Conservation (phyloP, 2,888 invertebrate genomes). For the Aleiodes testaceus region DNA sequence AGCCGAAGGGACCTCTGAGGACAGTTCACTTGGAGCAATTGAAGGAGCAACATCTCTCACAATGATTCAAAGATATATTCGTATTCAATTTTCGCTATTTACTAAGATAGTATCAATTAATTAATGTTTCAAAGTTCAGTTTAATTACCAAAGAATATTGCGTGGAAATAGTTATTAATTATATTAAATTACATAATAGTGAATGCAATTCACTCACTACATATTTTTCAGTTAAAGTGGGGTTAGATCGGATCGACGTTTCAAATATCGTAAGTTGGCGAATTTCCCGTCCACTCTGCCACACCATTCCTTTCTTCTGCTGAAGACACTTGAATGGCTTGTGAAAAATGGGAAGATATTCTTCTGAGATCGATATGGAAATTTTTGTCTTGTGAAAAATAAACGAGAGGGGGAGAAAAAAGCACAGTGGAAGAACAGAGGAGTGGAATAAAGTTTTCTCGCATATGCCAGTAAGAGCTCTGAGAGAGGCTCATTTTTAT, state of each 20-base stretch:
- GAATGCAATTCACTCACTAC: no score
- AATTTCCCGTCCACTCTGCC: constrained; percentile 25
- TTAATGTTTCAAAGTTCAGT: no score
- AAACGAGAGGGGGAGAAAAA: not conserved
- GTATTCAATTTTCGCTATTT: no score
- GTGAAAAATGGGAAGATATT: constrained; percentile 30
- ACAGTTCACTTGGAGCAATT: no score
- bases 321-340: constrained; percentile 28
- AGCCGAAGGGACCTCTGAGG: no score
- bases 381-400: constrained; percentile 38
- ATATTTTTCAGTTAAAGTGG: not conserved
- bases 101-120: no score
- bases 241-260: constrained; percentile 36
- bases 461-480: constrained; percentile 34
- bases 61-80: no score
- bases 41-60: no score
- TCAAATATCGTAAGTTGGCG: constrained; percentile 34
- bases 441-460: constrained; percentile 19
- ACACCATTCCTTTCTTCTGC: constrained; percentile 29
- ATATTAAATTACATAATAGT: no score
- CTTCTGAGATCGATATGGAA: constrained; percentile 39
- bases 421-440: not conserved
- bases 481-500: constrained; percentile 38
- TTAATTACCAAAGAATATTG: no score
- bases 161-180: no score